These are phyloP conservation scores for Alsophila aescularia DNA, from an alignment of 2,888 invertebrate species.

Conservation along the genomic window DNA sequence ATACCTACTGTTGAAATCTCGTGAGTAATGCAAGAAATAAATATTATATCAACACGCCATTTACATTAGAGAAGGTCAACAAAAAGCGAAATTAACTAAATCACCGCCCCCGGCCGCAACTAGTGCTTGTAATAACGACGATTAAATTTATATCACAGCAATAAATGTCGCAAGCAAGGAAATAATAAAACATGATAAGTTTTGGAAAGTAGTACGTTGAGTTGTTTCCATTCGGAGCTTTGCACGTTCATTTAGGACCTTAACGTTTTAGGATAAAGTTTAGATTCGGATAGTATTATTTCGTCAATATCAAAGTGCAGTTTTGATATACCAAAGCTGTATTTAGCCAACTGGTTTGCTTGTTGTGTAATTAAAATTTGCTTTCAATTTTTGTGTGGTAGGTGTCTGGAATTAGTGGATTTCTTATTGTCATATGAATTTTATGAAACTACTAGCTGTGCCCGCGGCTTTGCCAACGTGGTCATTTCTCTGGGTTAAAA, in stretches of 20 bases:
- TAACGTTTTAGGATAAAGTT: slow-evolving; percentile 4
- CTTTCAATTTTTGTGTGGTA: slow-evolving; percentile 53
- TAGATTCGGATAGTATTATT: slow-evolving; percentile 25
- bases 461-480: too few species aligned
- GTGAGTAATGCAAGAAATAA: not conserved
- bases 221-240: slow-evolving; percentile 28
- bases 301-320: slow-evolving; percentile 13
- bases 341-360: slow-evolving; percentile 30
- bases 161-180: slow-evolving; percentile 41
- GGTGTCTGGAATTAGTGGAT: slow-evolving; percentile 37
- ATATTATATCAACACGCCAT: not conserved
- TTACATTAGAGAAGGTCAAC: slow-evolving; percentile 35
- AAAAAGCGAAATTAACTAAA: slow-evolving; percentile 43
- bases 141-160: slow-evolving; percentile 19
- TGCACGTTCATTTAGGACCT: not conserved
- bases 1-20: not conserved
- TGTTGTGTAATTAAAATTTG: slow-evolving; percentile 48
- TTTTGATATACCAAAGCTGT: slow-evolving; percentile 19
- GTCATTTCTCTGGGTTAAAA: too few species aligned
- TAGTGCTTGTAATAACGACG: not conserved
- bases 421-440: not conserved
- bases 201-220: slow-evolving; percentile 55
- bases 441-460: not conserved
- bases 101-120: slow-evolving; percentile 24
- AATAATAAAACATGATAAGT: slow-evolving; percentile 47